Evolutionary conservation across 2,113 vertebrate species (phyloP).

Genomic region (Nanorana parkeri): DNA sequence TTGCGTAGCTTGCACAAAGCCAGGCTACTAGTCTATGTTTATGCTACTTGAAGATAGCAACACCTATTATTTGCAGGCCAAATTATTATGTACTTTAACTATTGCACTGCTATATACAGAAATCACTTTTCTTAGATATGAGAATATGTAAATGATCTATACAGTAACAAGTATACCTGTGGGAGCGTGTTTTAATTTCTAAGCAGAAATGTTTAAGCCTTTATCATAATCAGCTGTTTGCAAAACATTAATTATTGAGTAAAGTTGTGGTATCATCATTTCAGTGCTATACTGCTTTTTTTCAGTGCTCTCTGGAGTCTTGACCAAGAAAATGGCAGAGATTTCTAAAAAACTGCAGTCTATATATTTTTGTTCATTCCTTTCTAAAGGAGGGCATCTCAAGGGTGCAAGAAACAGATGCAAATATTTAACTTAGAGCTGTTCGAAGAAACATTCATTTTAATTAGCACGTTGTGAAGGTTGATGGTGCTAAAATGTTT

Average conservation of each 20-base stretch:
- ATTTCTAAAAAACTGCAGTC: slow-evolving; percentile 45
- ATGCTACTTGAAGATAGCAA: too few species aligned
- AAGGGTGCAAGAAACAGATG: slow-evolving; percentile 43
- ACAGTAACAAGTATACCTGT: neutral
- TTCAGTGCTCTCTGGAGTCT: neutral
- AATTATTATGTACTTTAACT: too few species aligned
- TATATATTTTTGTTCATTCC: neutral
- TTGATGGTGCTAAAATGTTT: slow-evolving; percentile 7
- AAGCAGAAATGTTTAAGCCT: slow-evolving; percentile 40
- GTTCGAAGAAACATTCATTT: slow-evolving; percentile 18
- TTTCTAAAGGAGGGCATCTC: neutral
- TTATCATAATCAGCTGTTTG: slow-evolving; percentile 49
- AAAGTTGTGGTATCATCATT: slow-evolving; percentile 27
- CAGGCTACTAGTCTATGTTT: too few species aligned
- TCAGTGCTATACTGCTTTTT: slow-evolving; percentile 6
- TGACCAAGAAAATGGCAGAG: slow-evolving; percentile 40
- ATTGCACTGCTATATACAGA: too few species aligned
- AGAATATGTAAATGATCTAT: neutral
- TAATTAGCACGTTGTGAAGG: slow-evolving; percentile 30
- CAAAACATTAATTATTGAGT: slow-evolving; percentile 46
- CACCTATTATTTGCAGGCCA: too few species aligned
- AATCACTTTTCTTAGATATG: too few species aligned
- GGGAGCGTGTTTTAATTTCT: slow-evolving; percentile 15
- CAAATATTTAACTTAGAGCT: slow-evolving; percentile 52
- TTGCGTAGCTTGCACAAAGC: too few species aligned